A percentile compares a stretch with the other conserved stretches of the same genome.
phyloP scores from a whole-genome alignment of 2,888 invertebrate genomes.

The Lithophane leautieri region DNA sequence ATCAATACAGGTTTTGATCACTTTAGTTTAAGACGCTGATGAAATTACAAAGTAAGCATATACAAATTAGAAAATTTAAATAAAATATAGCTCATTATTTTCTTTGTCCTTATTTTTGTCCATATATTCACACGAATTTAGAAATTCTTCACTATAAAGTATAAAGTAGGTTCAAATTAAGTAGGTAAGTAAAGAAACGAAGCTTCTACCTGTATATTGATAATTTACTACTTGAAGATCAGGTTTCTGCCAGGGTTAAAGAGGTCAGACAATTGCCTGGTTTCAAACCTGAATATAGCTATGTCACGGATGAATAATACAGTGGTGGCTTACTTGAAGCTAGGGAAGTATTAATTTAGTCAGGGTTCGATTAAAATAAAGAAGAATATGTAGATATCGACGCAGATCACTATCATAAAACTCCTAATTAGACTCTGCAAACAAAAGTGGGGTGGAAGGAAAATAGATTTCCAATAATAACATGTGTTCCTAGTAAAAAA shows the following conservation, averaged over 20 bases:
- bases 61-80: background rate
- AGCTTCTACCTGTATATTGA: constrained; percentile 29
- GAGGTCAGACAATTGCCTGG: constrained; percentile 53
- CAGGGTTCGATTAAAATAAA: background rate
- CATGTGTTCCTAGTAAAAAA: background rate
- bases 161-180: constrained; percentile 17
- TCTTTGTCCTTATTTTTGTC: background rate
- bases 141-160: constrained; percentile 11
- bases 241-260: constrained; percentile 51
- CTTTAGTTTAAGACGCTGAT: constrained; percentile 1
- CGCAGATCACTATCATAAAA: no score
- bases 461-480: background rate
- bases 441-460: background rate
- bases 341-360: constrained; percentile 4
- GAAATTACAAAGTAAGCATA: background rate
- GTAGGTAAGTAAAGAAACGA: constrained; percentile 28
- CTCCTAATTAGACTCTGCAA: background rate
- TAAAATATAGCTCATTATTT: background rate
- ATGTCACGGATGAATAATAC: constrained; percentile 35
- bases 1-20: constrained; percentile 4
- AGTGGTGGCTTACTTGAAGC: constrained; percentile 28
- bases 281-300: constrained; percentile 48
- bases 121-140: constrained; percentile 1
- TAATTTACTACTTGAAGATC: constrained; percentile 45
- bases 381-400: no score